Base-by-base conservation (phyloP, 2,113 vertebrate species). In the Varanus salvator region DNA sequence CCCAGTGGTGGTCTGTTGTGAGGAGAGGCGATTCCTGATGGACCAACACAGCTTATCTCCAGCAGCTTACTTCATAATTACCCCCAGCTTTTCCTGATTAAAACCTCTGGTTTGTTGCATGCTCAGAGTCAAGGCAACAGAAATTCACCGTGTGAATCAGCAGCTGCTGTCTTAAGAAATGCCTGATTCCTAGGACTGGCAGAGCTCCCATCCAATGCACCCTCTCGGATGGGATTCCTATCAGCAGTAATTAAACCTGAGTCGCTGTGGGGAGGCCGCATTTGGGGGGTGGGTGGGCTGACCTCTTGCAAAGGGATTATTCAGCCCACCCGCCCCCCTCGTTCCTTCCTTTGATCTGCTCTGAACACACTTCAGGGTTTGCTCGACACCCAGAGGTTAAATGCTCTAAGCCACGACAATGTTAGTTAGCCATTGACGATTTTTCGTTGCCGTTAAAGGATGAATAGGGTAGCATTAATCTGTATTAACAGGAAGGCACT, bases 161-260 rank as follows among this genome's bases (percentile, higher is more conserved):
- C 6, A 0, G 17, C 1, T 38, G 3, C 27, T 6, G 48, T 15
- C 77, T 78, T 66, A 21, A 25, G 6, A 29, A 80, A 50, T 17
- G 14, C 17, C 54, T 1, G 0, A 14, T 5, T 1, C 2, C 11
- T 25, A 15, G 54, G 38, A 76, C 31, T 1, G 11, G 34, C 31
- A 12, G 3, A 19, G 27, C 21, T 81, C 6, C 44, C 19, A 23
- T 50, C 25, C 8, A 7, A 80, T 64, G 29, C 71, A 15, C 6
- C 84, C 81, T 71, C 69, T 76, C 7, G 68, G 29, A 64, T n/a
- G 6, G 0, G 0, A n/a, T 23, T 27, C 17, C 75, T 17, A 44
- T 52, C 34, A n/a, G 69, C 75, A 48, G 48, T n/a, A 76, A 78
- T 80, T 80, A 31, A 48, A 72, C 17, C 64, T 25, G 48, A 78